Base-by-base conservation (phyloP, 2,113 vertebrate species). In the Neodon shergylaensis region DNA sequence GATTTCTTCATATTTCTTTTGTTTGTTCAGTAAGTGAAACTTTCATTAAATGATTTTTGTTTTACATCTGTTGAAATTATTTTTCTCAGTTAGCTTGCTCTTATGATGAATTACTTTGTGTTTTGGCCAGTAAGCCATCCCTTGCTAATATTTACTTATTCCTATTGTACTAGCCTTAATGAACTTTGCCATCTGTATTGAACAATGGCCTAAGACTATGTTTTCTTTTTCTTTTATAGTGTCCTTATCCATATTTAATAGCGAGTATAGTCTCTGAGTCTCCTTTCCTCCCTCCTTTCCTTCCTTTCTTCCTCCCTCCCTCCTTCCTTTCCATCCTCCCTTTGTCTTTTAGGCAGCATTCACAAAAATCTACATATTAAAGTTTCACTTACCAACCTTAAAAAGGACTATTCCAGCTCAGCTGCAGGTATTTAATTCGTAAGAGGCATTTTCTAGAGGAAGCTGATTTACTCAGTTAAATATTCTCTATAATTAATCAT, bases 381-480 rank as follows among this genome's bases (percentile, higher is more conserved):
- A 47, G 31, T 73, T 82, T 95, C 10, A 54, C 61, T 94, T 92
- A 77, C 13, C 72, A 81, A 77, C 5, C 2, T 85, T 93, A 28
- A 66, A 83, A 86, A 65, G 24, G 39, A 68, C 24, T 4, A 36
- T 91, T 92, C 90, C 14, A 79, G 63, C 16, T 66, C 49, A 93
- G 13, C 83, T 2, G 28, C 2, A 70, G 17, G 19, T 82, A 81
- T 66, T 81, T 87, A 65, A 65, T 92, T 91, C 94, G 14, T 33
- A 58, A 72, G 66, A 87, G 76, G 24, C 42, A 91, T 95, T 91
- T 95, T 97, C 42, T 66, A 65, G 65, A 94, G 24, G 47, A 92
- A 77, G 5, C 47, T 82, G 44, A 79, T 42, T 92, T 92, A 78
- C 16, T 93, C 5, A 81, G 65, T 92, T 95, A 78, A 72, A 54